A percentile compares a stretch with the other conserved stretches of the same genome.
Evolutionary conservation across 2,113 vertebrate genomes (phyloP).

Genomic region (Sapayoa aenigma): DNA sequence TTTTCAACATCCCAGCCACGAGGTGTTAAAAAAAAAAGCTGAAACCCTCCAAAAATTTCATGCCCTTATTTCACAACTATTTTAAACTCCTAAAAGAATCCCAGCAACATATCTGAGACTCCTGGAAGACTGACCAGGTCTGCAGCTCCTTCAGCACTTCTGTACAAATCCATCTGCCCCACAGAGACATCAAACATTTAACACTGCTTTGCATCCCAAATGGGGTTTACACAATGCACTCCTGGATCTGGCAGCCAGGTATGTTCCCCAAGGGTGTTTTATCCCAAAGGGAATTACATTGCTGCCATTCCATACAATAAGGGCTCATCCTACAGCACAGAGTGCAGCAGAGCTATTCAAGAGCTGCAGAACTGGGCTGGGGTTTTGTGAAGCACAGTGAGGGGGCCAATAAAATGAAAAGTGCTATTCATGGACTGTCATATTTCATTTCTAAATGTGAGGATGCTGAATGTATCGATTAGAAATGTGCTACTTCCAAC

Average conservation of each 20-base stretch:
- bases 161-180: not conserved
- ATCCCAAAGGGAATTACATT: not conserved
- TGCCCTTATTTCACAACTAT: not conserved
- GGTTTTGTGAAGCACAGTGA: not conserved
- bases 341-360: not conserved
- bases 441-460: not conserved
- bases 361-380: not conserved
- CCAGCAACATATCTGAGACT: not conserved
- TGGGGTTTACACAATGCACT: not conserved
- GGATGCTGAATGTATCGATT: not conserved
- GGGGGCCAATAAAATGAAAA: not conserved
- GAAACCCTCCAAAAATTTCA: not conserved
- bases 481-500: not conserved
- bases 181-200: not conserved
- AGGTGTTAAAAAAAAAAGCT: not conserved
- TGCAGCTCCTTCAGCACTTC: not conserved
- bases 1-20: rapidly evolving
- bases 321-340: not conserved
- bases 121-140: not conserved
- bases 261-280: not conserved
- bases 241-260: not conserved
- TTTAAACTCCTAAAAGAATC: not conserved
- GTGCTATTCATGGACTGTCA: not conserved
- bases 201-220: not conserved
- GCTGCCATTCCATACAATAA: not conserved